Base-by-base conservation (phyloP, 2,797 vertebrate species). In the Tauraco hartlaubi region DNA sequence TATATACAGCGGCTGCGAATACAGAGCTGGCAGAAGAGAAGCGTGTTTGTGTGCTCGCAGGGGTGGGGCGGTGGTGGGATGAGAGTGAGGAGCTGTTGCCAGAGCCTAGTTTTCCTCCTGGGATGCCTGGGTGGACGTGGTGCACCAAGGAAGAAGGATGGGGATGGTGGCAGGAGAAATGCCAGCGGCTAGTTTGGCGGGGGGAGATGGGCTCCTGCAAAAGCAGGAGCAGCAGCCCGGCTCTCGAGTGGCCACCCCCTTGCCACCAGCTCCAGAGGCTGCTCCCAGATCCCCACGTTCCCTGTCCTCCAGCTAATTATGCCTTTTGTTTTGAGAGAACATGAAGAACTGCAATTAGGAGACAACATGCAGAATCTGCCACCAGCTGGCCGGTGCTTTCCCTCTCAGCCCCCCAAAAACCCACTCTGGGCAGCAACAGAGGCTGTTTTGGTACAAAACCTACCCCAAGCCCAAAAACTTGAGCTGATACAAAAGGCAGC, bases 1-100 rank as follows among this genome's bases (percentile, higher is more conserved):
- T 88, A 95, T 91, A 92, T 92, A 94, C 90, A 82, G 94, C 13
- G 71, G 58, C 59, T 77, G 89, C 76, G 91, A 89, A 93, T 6
- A 37, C 4, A 7, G 77, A 54, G 23, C 92, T 79, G 76, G 67
- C 54, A 85, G 19, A 46, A 54, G 16, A 75, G 22, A 46, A 61
- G 44, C 0, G 9, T 52, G 54, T 75, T 54, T 63, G 44, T 59
- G 79, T 49, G 69, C 63, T 73, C 2, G 9, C 69, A 81, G 41
- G 90, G 86, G 76, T 46, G 92, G 6, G 12, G 88, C 2, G 0
- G 66, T 12, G 46, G 41, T n/a, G 88, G 68, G 79, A 63, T 21
- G 16, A 35, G 80, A 49, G 3, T 6, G 2, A 44, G 29, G 68
- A 90, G 44, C 62, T 73, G 63, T 28, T 78, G 31, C 67, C 75